phyloP scores from a whole-genome alignment of 1,140 invertebrate genomes.

The Drosophila baimaii region DNA sequence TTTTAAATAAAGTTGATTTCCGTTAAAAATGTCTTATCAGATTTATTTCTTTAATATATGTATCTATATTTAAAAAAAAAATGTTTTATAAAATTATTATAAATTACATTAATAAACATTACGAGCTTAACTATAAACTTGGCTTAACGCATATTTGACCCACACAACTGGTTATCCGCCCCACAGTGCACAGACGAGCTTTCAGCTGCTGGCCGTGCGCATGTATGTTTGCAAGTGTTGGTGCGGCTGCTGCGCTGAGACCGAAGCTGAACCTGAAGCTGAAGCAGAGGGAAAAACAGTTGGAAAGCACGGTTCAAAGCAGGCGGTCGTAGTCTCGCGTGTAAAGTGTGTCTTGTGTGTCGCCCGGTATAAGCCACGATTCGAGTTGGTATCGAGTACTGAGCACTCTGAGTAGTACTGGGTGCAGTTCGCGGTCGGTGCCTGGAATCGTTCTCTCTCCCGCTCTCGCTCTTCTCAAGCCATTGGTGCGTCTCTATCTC shows the following conservation, averaged over 20 bases:
- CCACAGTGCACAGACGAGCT: constrained; percentile 36
- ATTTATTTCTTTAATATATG: too few relatives aligned
- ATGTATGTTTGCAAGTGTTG: constrained; percentile 26
- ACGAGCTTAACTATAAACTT: neutral
- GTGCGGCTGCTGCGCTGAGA: constrained; percentile 23
- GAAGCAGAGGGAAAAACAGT: constrained; percentile 55
- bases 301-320: constrained; percentile 58
- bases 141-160: too few relatives aligned
- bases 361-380: constrained; percentile 42
- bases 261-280: constrained; percentile 3
- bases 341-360: constrained; percentile 15
- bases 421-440: constrained; percentile 38
- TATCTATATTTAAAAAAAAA: too few relatives aligned
- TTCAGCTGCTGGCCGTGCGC: constrained; percentile 38
- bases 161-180: neutral
- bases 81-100: too few relatives aligned
- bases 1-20: too few relatives aligned
- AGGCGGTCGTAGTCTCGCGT: constrained; percentile 58
- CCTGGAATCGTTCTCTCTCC: constrained; percentile 46
- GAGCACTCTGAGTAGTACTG: constrained; percentile 16
- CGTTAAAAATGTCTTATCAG: too few relatives aligned
- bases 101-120: too few relatives aligned
- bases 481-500: constrained; percentile 52
- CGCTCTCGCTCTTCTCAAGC: constrained; percentile 40
- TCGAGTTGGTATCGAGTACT: constrained; percentile 31